Base-by-base conservation (phyloP, 2,113 vertebrate genomes). In the Zapornia atra region DNA sequence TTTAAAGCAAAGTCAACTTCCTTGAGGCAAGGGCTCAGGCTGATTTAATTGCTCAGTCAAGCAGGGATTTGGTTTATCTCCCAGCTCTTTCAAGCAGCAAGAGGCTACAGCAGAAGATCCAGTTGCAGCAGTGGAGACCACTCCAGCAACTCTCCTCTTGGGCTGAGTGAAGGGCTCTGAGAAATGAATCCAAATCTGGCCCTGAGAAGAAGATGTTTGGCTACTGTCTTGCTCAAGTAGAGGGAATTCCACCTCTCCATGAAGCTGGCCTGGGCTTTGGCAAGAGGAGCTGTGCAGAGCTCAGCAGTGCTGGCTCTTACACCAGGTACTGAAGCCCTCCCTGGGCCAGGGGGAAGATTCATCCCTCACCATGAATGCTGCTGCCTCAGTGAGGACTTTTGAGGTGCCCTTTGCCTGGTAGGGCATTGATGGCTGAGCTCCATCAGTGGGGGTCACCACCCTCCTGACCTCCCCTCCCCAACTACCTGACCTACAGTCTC, bases 361-460 rank as follows among this genome's bases (percentile, higher is more conserved):
- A 75, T 31, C 54, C 38, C 33, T 28, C 76, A 42, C 61, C 44
- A 4, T 1, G 25, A 81, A 46, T 34, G 2, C 33, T 13, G 44
- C 34, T 24, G 40, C n/a, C 56, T 57, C 28, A 7, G 68, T 1
- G 11, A 59, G 42, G 29, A 26, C 68, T n/a, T n/a, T 5, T 8
- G 50, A 44, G 42, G 15, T 75, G 60, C 29, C 20, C 38, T 38
- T 28, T 16, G 72, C 10, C 11, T 2, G 5, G 24, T 24, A 57
- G 77, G 9, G 19, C 34, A 80, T 12, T 3, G 2, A 29, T 54
- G 0, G 0, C 56, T 1, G 2, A 40, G 60, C 57, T 90, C 42
- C 19, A 18, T 18, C 59, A 56, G 40, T 40, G 18, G 16, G 33
- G 24, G 38, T 65, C 6, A 2, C 21, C 46, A 20, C 33, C 26